Base-by-base conservation (phyloP, 2,888 invertebrate genomes). In the Eupithecia centaureata region DNA sequence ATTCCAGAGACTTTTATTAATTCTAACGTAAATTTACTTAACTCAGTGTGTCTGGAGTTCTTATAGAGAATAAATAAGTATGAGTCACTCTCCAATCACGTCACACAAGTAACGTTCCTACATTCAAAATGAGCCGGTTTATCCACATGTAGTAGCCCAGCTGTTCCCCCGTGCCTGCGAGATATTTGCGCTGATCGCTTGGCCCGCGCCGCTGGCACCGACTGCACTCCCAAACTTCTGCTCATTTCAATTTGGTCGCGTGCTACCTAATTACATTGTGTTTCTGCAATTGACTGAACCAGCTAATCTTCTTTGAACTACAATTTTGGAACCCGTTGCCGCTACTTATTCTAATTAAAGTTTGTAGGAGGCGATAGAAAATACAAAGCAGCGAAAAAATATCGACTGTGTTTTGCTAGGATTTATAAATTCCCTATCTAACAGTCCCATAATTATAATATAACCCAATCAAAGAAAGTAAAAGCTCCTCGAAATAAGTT, bases 181-280 rank as follows among this genome's bases (percentile, higher is more conserved):
- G n/a, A 8, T 56, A 33, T 65, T 47, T 47, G 54, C 59, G 42
- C 70, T 74, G 74, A 71, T 76, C 75, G 74, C 76, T 82, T 79
- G 81, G 82, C 81, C 75, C 74, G 67, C 30, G 54, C 13, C 61
- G 63, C 61, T 63, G 71, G 72, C 67, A 72, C 67, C 66, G 70
- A 67, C 76, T 74, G 74, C 76, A 65, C 74, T 80, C 77, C 66
- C 67, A 72, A 58, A 74, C 30, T 30, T 57, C 12, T 32, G 74
- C 76, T 75, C 73, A 73, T 72, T 72, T 59, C 63, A 74, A 77
- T 79, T 75, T 77, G 73, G 51, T 61, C 33, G 59, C 51, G 33
- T 62, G 61, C 58, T 64, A 67, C 67, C 67, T 70, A 70, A 54
- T 61, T 18, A 32, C 18, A 12, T 12, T 18, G 47, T 22, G 47